These are phyloP conservation scores for Pseudopleuronectes americanus DNA, from an alignment of 2,797 vertebrate genomes.

Conservation along the genomic window DNA sequence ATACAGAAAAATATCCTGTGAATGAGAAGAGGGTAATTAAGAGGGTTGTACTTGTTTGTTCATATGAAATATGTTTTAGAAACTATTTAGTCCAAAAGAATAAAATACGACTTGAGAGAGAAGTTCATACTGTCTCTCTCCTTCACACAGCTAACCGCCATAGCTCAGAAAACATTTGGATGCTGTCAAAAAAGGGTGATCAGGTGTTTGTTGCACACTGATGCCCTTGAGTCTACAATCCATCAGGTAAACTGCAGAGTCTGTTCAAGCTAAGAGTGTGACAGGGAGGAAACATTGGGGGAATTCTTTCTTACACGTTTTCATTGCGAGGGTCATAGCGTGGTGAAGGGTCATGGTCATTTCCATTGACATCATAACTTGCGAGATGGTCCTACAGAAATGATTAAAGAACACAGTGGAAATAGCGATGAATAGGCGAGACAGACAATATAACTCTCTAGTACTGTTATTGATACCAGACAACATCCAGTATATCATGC, in stretches of 20 bases:
- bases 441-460: slow-evolving; percentile 22
- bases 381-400: slow-evolving; percentile 87
- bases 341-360: slow-evolving; percentile 91
- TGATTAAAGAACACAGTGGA: neutral
- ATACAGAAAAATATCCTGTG: too few species aligned
- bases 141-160: too few species aligned
- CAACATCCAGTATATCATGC: neutral
- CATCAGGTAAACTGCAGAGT: neutral
- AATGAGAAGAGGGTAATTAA: too few species aligned
- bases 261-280: neutral
- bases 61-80: neutral
- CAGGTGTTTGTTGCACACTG: too few species aligned
- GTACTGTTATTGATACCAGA: neutral
- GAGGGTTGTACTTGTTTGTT: too few species aligned
- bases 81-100: neutral
- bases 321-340: slow-evolving; percentile 82
- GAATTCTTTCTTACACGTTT: slow-evolving; percentile 85
- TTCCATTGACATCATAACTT: slow-evolving; percentile 91
- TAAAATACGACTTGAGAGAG: too few species aligned
- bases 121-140: too few species aligned
- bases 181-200: too few species aligned
- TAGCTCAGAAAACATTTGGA: too few species aligned
- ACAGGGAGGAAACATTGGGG: neutral
- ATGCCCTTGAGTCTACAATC: neutral
- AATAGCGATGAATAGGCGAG: neutral